phyloP scores from a whole-genome alignment of 35 echinoderm and acorn worm genomes.

The Strongylocentrotus purpuratus region DNA sequence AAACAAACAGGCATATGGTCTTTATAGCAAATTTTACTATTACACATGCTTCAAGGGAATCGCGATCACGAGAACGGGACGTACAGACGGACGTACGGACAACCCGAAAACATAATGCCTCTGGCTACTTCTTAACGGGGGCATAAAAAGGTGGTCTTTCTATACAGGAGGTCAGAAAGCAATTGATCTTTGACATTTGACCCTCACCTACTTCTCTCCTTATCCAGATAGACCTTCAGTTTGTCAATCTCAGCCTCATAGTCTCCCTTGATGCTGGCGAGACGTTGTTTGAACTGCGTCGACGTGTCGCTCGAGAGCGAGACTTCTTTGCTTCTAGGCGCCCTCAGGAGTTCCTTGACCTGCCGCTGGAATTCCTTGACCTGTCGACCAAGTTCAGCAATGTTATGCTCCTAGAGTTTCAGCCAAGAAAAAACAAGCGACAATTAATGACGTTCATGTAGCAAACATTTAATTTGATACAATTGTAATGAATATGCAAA shows the following conservation, averaged over 20 bases:
- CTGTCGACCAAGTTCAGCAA: conserved; percentile 34
- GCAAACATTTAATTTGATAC: too few relatives aligned
- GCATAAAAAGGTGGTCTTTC: too few relatives aligned
- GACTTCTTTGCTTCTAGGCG: conserved; percentile 54
- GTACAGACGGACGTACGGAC: too few relatives aligned
- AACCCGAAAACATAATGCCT: too few relatives aligned
- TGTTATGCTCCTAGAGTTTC: conserved; percentile 67
- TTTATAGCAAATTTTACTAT: too few relatives aligned
- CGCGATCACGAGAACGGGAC: too few relatives aligned
- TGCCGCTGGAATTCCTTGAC: not conserved
- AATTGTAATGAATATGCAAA: too few relatives aligned
- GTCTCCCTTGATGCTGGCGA: conserved; percentile 77
- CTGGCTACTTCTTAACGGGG: too few relatives aligned
- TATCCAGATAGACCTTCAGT: conserved; percentile 72
- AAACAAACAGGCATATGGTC: too few relatives aligned
- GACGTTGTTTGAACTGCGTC: conserved; percentile 59
- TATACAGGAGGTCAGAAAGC: too few relatives aligned
- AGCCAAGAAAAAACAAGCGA: not conserved
- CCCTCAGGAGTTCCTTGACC: conserved; percentile 51
- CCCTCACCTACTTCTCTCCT: conserved; percentile 87
- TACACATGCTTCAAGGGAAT: too few relatives aligned
- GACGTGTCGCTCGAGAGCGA: conserved; percentile 23
- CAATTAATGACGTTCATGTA: too few relatives aligned
- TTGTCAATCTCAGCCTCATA: conserved; percentile 77
- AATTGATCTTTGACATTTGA: conserved; percentile 16